phyloP scores from a whole-genome alignment of 2,113 vertebrate genomes.

The Riparia riparia region DNA sequence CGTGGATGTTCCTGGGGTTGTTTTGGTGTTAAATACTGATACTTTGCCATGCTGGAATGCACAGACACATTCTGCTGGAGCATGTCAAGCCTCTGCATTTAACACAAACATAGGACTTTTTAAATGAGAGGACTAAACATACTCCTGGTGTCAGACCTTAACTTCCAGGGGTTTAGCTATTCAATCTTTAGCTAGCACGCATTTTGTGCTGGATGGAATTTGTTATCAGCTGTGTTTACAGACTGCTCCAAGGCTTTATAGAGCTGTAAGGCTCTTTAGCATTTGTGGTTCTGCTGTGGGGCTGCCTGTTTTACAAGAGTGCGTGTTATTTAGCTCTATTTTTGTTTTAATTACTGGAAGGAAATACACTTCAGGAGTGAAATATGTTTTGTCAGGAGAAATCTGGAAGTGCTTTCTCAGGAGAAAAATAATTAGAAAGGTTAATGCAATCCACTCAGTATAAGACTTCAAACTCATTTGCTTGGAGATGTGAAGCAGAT shows the following conservation, averaged over 20 bases:
- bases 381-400: slow-evolving; percentile 52
- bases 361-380: slow-evolving; percentile 26
- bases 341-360: slow-evolving; percentile 6
- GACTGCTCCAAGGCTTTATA: background rate
- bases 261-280: background rate
- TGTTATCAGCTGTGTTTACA: background rate
- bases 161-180: background rate
- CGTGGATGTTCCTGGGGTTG: background rate
- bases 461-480: slow-evolving; percentile 33
- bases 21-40: background rate
- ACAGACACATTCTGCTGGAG: background rate
- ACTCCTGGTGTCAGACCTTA: background rate
- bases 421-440: slow-evolving; percentile 68
- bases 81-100: background rate
- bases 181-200: background rate
- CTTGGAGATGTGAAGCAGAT: slow-evolving; percentile 38
- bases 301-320: background rate
- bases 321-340: background rate
- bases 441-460: slow-evolving; percentile 35
- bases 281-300: background rate
- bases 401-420: slow-evolving; percentile 54
- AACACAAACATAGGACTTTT: background rate
- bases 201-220: background rate
- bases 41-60: background rate
- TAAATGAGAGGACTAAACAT: background rate